Conservation (phyloP, 2,888 invertebrate species). For the Macrophya annulata region DNA sequence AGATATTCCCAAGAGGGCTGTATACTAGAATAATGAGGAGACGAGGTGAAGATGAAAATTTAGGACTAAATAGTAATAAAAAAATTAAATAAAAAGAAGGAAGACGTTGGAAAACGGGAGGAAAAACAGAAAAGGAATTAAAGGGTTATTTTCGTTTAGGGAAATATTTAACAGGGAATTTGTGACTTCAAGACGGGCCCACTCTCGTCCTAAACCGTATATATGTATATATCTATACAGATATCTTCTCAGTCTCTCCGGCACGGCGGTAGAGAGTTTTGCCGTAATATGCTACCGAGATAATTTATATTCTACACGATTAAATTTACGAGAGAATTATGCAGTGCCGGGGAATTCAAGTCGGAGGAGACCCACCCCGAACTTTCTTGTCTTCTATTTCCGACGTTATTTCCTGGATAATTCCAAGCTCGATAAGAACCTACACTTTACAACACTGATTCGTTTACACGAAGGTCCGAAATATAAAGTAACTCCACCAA, state of each 20-base stretch:
- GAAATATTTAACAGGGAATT: conserved; percentile 44
- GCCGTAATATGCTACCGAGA: conserved; percentile 55
- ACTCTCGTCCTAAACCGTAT: conserved; percentile 5
- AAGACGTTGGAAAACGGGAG: neutral
- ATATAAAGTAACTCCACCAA: neutral
- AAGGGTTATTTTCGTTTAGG: conserved; percentile 11
- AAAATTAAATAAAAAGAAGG: neutral
- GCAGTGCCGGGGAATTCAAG: conserved; percentile 49
- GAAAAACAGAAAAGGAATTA: neutral
- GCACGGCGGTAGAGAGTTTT: conserved; percentile 54
- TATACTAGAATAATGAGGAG: conserved; percentile 33
- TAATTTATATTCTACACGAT: conserved; percentile 56
- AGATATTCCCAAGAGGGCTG: conserved; percentile 22
- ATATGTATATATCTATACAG: conserved; percentile 36
- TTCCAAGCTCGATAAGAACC: conserved; percentile 23
- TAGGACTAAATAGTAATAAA: neutral
- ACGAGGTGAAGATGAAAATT: conserved; percentile 35
- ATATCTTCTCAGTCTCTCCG: conserved; percentile 37
- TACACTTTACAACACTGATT: conserved; percentile 49
- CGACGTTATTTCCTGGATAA: conserved; percentile 53
- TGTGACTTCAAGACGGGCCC: conserved; percentile 38
- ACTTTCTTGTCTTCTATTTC: conserved; percentile 55
- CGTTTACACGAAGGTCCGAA: neutral
- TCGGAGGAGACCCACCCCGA: conserved; percentile 26
- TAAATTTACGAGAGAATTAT: conserved; percentile 56